Conservation (phyloP, 2,888 invertebrate species). For the Callyntrura sp. region DNA sequence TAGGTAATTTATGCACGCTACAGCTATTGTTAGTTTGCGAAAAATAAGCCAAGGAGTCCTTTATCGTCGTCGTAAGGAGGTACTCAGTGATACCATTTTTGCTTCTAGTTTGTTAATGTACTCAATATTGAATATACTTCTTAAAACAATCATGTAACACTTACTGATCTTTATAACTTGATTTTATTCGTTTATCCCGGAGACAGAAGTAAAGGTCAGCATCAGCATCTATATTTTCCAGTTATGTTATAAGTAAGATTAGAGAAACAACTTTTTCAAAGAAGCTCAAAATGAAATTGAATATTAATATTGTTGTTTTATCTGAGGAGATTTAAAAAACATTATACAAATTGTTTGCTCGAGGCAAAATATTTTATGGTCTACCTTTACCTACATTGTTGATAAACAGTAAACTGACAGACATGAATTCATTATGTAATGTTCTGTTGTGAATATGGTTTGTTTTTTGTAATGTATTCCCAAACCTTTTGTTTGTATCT, state of each 20-base stretch:
- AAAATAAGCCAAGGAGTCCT: constrained; percentile 50
- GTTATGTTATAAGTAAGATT: neutral
- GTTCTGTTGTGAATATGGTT: constrained; percentile 23
- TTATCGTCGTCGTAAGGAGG: constrained; percentile 2
- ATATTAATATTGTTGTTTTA: constrained; percentile 8
- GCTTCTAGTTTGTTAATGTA: neutral
- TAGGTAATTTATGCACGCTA: neutral
- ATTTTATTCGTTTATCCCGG: neutral
- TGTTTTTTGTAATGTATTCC: neutral
- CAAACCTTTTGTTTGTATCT: neutral
- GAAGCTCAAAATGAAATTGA: constrained; percentile 37
- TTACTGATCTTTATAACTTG: constrained; percentile 2
- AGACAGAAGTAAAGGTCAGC: neutral
- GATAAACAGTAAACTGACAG: neutral
- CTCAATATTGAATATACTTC: neutral
- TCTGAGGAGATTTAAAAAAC: constrained; percentile 1
- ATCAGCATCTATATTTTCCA: neutral
- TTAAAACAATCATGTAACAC: constrained; percentile 17
- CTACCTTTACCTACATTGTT: constrained; percentile 7
- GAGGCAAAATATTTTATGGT: neutral
- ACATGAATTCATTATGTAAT: neutral
- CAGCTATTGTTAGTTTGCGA: neutral
- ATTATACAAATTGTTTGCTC: constrained; percentile 34
- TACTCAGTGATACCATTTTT: constrained; percentile 70
- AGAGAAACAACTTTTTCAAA: neutral